Percentiles rank a stretch among this genome's conserved stretches.
Evolutionary conservation across 2,113 vertebrate genomes (phyloP).

Genomic region (Nannobrachium achirus): DNA sequence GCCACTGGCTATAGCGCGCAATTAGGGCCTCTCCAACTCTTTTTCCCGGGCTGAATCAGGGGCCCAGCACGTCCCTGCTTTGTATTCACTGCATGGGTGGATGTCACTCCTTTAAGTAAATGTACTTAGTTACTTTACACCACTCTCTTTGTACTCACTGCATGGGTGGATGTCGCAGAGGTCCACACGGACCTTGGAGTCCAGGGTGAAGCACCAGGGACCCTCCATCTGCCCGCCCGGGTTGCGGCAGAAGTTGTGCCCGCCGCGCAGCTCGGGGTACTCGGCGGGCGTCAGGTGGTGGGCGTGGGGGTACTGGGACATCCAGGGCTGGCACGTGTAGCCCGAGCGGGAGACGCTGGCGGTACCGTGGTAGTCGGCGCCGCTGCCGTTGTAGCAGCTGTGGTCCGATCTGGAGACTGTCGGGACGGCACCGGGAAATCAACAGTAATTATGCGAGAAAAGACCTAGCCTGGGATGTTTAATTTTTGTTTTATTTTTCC

Average conservation of each 20-base stretch:
- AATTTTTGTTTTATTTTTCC: too few species aligned
- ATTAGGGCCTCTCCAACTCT: too few species aligned
- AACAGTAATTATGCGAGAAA: too few species aligned
- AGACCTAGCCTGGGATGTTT: too few species aligned
- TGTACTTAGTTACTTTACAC: too few species aligned
- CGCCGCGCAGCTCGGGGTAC: slow-evolving; percentile 89
- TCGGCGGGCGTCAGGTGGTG: slow-evolving; percentile 85
- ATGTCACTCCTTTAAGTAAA: too few species aligned
- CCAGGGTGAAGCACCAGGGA: slow-evolving; percentile 97
- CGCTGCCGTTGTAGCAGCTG: slow-evolving; percentile 93
- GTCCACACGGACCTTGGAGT: slow-evolving; percentile 89
- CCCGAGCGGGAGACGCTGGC: slow-evolving; percentile 90
- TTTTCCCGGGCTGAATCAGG: too few species aligned
- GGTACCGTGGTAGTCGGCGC: slow-evolving; percentile 88
- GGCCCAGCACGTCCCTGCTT: too few species aligned
- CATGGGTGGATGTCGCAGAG: slow-evolving; percentile 93
- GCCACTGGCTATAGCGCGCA: too few species aligned
- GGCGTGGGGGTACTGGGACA: slow-evolving; percentile 87
- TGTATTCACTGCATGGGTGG: too few species aligned
- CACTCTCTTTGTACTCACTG: slow-evolving; percentile 95
- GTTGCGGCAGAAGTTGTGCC: slow-evolving; percentile 94
- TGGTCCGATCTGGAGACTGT: slow-evolving; percentile 81
- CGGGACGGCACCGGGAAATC: too few species aligned
- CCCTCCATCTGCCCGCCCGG: slow-evolving; percentile 93
- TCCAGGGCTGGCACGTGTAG: slow-evolving; percentile 91